Base-by-base conservation (phyloP, 2,113 vertebrate species). In the Irena cyanogastra region DNA sequence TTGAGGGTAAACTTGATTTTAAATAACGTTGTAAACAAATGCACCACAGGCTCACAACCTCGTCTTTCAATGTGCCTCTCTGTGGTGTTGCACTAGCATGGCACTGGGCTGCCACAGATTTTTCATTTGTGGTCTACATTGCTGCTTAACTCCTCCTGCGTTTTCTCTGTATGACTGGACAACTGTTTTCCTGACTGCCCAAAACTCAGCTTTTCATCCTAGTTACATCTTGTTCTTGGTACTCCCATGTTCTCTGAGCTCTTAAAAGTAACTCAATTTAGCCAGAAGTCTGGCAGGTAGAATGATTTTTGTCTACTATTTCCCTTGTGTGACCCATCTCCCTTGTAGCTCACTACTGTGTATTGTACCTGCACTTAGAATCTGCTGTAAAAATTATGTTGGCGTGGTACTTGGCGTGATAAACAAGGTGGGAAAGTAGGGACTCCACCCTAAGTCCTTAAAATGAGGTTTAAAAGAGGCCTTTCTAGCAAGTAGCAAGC, bases 121-220 rank as follows among this genome's bases (percentile, higher is more conserved):
- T 76, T 76, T 78, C n/a, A n/a, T 63, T 50, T 0, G 0, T 11
- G 30, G 24, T 47, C 60, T 61, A 0, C 1, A 1, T 13, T 42
- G 35, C 70, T 45, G 22, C 68, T 72, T 61, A 77, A 31, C 30
- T 88, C 85, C 49, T 61, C 47, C 39, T 18, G 49, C 54, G 45
- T 72, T 93, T 74, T 83, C 63, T 57, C 26, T 33, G 0, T 57
- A 9, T 16, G 50, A 57, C 28, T 14, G 22, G 37, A 66, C 10
- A 44, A 30, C 22, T 42, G 18, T 89, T 89, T 86, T 74, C 45
- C 16, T 91, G 59, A 74, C 17, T 70, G 37, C 39, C 64, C 64
- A 74, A 84, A 83, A 63, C 30, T 57, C 69, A 59, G 39, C 49
- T 89, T 93, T 7, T 5, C 14, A 42, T 27, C 64, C 27, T 45